Percentiles rank a stretch among this genome's conserved stretches.
phyloP scores from a whole-genome alignment of 2,888 invertebrate species.

The Melikaiella ostensackeni region DNA sequence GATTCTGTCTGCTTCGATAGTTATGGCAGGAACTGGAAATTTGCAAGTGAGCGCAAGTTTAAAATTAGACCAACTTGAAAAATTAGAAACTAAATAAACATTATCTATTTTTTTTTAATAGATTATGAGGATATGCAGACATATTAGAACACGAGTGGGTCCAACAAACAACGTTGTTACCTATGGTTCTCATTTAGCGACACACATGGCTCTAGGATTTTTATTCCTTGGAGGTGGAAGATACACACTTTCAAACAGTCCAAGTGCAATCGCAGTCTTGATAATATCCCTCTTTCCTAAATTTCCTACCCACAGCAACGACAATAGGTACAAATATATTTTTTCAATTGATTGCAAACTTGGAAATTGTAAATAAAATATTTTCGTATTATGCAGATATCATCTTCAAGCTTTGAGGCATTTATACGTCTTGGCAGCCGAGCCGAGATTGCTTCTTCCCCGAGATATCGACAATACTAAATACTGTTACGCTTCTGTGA shows the following conservation, averaged over 20 bases:
- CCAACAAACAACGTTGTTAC: constrained; percentile 84
- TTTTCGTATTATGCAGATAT: constrained; percentile 81
- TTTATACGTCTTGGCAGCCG: constrained; percentile 95
- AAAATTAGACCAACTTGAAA: neutral
- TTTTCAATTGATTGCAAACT: too few species aligned
- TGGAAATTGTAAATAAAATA: neutral
- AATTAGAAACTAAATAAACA: neutral
- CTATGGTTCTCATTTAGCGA: constrained; percentile 95
- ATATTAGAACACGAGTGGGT: constrained; percentile 89
- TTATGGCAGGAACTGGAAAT: constrained; percentile 98
- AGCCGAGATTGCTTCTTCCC: constrained; percentile 92
- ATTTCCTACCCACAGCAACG: constrained; percentile 96
- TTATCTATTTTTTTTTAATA: constrained; percentile 51
- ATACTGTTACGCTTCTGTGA: constrained; percentile 89
- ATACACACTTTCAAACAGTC: constrained; percentile 89
- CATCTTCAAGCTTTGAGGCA: constrained; percentile 98
- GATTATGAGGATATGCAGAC: constrained; percentile 89
- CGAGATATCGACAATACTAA: constrained; percentile 89
- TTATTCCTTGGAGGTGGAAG: constrained; percentile 96
- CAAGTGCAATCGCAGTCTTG: constrained; percentile 92
- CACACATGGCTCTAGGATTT: constrained; percentile 96
- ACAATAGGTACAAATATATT: constrained; percentile 85
- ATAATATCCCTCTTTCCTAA: constrained; percentile 97
- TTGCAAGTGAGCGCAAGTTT: constrained; percentile 79
- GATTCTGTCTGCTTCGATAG: constrained; percentile 89